Evolutionary conservation across 1,140 invertebrate species (phyloP).

Genomic region (Pygmarrhopalites habei): DNA sequence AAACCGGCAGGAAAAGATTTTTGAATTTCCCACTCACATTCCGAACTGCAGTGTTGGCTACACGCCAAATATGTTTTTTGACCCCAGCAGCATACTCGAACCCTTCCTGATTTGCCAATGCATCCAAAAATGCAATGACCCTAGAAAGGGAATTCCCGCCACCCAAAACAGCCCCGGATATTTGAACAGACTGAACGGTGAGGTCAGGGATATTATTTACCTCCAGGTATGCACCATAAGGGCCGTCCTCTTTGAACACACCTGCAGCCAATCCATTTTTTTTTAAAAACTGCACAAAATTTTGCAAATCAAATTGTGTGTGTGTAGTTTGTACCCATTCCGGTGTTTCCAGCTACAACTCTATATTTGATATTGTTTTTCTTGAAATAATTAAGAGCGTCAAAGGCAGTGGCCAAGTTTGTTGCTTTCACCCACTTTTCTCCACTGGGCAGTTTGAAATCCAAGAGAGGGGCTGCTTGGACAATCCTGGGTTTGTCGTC

Average conservation of each 20-base stretch:
- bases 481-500: too few species aligned
- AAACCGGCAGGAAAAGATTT: too few species aligned
- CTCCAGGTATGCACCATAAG: conserved; percentile 59
- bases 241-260: conserved; percentile 44
- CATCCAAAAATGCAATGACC: conserved; percentile 54
- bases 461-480: not conserved
- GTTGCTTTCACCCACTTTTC: conserved; percentile 12
- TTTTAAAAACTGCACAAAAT: too few species aligned
- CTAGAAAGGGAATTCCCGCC: conserved; percentile 57
- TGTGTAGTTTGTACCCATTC: conserved; percentile 54
- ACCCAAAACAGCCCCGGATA: conserved; percentile 44
- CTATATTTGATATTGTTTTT: not conserved
- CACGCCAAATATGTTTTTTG: conserved; percentile 59
- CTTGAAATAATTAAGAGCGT: not conserved
- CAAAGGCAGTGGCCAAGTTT: not conserved
- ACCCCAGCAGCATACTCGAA: conserved; percentile 54
- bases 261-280: too few species aligned
- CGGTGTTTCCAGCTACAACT: conserved; percentile 61
- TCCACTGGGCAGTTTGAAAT: not conserved
- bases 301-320: too few species aligned
- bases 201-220: conserved; percentile 60
- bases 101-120: conserved; percentile 46
- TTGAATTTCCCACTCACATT: too few species aligned
- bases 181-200: conserved; percentile 40
- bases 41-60: conserved; percentile 62